Conservation (phyloP, 2,797 vertebrate species). For the Malurus leucopterus region DNA sequence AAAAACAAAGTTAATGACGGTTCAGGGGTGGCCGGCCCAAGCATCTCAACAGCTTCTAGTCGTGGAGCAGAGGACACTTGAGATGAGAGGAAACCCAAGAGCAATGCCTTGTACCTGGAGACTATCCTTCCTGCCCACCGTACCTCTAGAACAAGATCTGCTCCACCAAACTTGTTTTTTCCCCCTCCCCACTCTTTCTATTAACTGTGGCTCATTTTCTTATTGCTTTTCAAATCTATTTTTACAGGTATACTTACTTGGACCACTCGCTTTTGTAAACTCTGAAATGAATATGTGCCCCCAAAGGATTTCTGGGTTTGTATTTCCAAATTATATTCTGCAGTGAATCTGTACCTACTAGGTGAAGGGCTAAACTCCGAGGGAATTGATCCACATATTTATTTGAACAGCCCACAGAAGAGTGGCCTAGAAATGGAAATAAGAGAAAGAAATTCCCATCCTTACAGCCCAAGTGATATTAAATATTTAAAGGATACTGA, state of each 20-base stretch:
- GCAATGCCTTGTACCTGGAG: neutral
- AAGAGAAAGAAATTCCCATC: slow-evolving; percentile 48
- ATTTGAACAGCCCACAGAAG: slow-evolving; percentile 50
- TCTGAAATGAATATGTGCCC: slow-evolving; percentile 39
- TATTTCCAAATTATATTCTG: slow-evolving; percentile 31
- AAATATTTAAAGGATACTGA: slow-evolving; percentile 45
- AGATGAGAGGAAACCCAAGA: slow-evolving; percentile 28
- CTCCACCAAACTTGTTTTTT: neutral
- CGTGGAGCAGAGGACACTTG: neutral
- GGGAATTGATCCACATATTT: slow-evolving; percentile 39
- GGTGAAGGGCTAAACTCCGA: slow-evolving; percentile 21
- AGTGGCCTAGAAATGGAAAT: slow-evolving; percentile 59
- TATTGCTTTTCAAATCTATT: slow-evolving; percentile 14
- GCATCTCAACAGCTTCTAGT: slow-evolving; percentile 14
- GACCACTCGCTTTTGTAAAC: slow-evolving; percentile 38
- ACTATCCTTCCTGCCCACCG: neutral
- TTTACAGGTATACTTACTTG: slow-evolving; percentile 45
- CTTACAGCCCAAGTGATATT: slow-evolving; percentile 28
- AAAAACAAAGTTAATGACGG: slow-evolving; percentile 18
- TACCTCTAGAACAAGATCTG: slow-evolving; percentile 17
- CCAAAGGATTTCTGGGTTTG: slow-evolving; percentile 31
- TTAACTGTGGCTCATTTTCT: slow-evolving; percentile 2
- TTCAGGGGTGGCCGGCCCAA: neutral
- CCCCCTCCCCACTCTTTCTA: neutral
- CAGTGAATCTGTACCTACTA: slow-evolving; percentile 42